Conservation (phyloP, 2,888 invertebrate species). For the Prostheceraeus crozeri region DNA sequence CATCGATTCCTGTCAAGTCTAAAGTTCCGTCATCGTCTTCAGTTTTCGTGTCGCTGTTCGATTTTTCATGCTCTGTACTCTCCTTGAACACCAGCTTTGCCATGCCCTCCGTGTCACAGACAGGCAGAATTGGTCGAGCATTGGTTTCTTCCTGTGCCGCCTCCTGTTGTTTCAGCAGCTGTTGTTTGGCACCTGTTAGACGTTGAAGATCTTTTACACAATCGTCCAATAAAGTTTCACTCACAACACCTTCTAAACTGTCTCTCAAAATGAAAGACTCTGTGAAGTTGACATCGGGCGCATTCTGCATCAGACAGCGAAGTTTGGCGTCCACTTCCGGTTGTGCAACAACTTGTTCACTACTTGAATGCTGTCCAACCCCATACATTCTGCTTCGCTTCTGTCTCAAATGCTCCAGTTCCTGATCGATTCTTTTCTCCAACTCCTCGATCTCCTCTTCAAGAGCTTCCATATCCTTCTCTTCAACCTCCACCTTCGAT, state of each 20-base stretch:
- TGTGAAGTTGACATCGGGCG: neutral
- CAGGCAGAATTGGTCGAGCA: no score
- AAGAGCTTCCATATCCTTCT: slow-evolving; percentile 22
- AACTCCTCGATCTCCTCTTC: slow-evolving; percentile 27
- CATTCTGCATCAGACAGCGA: neutral
- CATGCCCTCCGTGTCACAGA: no score
- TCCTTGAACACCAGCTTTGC: no score
- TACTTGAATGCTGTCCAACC: neutral
- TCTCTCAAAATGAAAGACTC: slow-evolving; percentile 24
- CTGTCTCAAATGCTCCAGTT: slow-evolving; percentile 32
- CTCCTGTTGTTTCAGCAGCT: no score
- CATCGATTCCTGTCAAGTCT: slow-evolving; percentile 69
- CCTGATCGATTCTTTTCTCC: slow-evolving; percentile 31
- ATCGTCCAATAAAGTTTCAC: slow-evolving; percentile 17
- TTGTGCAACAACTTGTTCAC: neutral
- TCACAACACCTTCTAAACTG: slow-evolving; percentile 33
- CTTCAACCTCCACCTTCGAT: neutral
- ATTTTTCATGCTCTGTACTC: no score
- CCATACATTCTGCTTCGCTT: neutral
- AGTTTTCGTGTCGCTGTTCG: no score
- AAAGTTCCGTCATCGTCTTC: slow-evolving; percentile 61
- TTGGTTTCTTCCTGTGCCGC: no score
- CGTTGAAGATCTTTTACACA: slow-evolving; percentile 30
- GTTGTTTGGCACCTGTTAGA: slow-evolving; percentile 17
- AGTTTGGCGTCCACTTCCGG: neutral